Evolutionary conservation across 2,797 vertebrate genomes (phyloP).

Genomic region (Sebastes matsubarae): DNA sequence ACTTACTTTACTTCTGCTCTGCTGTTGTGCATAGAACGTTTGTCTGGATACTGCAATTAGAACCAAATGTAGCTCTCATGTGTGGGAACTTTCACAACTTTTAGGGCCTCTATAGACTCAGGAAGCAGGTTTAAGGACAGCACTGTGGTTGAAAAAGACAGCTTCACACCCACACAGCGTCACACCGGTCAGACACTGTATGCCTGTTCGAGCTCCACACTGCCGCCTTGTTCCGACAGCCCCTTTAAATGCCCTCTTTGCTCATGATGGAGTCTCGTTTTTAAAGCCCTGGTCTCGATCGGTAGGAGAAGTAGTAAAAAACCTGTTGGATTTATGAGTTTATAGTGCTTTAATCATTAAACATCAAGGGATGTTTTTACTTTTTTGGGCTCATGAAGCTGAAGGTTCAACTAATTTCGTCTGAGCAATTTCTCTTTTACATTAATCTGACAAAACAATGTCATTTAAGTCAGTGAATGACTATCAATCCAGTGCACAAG

Average conservation of each 20-base stretch:
- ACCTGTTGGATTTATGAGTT: background rate
- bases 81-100: background rate
- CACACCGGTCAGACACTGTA: constrained; percentile 62
- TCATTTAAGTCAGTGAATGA: background rate
- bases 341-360: background rate
- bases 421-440: background rate
- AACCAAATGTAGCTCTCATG: background rate
- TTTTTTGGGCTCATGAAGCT: background rate
- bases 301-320: constrained; percentile 8
- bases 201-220: constrained; percentile 71
- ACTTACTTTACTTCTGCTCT: constrained; percentile 52
- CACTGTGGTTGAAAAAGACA: constrained; percentile 11
- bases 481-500: background rate
- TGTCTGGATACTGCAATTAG: background rate
- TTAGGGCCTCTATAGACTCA: background rate
- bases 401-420: background rate
- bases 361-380: background rate
- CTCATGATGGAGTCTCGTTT: constrained; percentile 35
- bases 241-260: constrained; percentile 35
- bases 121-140: constrained; percentile 24
- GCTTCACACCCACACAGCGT: constrained; percentile 33
- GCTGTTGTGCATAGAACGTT: background rate
- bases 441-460: background rate
- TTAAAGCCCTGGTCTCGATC: background rate
- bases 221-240: constrained; percentile 72